Conservation (phyloP, 2,113 vertebrate species). For the Tretioscincus oriximinensis region DNA sequence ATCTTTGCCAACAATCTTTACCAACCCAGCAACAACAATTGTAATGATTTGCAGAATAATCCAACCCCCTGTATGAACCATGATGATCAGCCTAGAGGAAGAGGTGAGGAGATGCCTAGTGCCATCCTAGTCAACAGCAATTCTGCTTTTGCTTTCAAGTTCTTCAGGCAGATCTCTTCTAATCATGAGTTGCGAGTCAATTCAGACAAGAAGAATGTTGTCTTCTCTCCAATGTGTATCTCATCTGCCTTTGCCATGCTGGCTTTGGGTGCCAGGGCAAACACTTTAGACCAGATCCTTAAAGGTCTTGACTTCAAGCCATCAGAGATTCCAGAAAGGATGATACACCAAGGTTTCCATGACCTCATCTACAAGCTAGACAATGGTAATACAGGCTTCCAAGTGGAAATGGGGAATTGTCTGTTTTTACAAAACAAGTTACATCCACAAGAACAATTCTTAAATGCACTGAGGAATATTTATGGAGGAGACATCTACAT, state of each 20-base stretch:
- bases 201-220: slow-evolving; percentile 68
- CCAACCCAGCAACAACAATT: slow-evolving; percentile 31
- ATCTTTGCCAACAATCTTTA: slow-evolving; percentile 31
- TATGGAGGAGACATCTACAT: slow-evolving; percentile 63
- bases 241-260: slow-evolving; percentile 76
- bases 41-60: slow-evolving; percentile 40
- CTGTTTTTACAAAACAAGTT: slow-evolving; percentile 63
- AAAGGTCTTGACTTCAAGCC: slow-evolving; percentile 69
- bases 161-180: slow-evolving; percentile 70
- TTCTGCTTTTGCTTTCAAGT: slow-evolving; percentile 68
- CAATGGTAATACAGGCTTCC: slow-evolving; percentile 49
- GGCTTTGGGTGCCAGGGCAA: slow-evolving; percentile 72
- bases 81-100: slow-evolving; percentile 14
- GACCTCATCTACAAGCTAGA: slow-evolving; percentile 66
- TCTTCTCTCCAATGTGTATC: slow-evolving; percentile 79
- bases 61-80: not conserved
- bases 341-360: slow-evolving; percentile 71
- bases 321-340: slow-evolving; percentile 13
- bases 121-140: slow-evolving; percentile 37
- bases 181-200: slow-evolving; percentile 2
- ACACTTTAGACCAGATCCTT: slow-evolving; percentile 77
- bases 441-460: slow-evolving; percentile 59
- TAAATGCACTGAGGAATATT: slow-evolving; percentile 59
- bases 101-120: not conserved
- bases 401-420: slow-evolving; percentile 66